Evolutionary conservation across 2,797 vertebrate genomes (phyloP).

Genomic region (Trachurus trachurus): DNA sequence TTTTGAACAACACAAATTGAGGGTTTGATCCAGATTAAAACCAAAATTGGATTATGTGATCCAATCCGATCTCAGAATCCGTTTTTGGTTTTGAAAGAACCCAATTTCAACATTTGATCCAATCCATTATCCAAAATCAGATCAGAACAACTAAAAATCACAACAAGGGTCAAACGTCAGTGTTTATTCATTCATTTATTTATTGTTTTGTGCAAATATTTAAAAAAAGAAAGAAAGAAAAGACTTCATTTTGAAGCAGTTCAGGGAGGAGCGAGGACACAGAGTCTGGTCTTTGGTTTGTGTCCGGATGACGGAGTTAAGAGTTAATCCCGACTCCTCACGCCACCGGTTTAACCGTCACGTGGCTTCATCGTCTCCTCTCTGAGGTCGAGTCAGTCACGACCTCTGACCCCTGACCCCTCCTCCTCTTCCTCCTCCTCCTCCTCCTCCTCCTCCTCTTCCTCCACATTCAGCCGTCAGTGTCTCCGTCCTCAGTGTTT

Average conservation of each 20-base stretch:
- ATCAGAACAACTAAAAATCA: no score
- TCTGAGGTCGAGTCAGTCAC: background rate
- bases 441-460: background rate
- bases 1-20: no score
- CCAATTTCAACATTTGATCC: no score
- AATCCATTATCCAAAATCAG: no score
- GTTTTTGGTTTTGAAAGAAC: no score
- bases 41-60: no score
- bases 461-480: constrained; percentile 4
- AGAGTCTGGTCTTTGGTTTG: no score
- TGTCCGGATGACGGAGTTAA: background rate
- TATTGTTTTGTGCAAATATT: constrained; percentile 36
- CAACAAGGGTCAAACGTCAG: background rate
- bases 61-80: no score
- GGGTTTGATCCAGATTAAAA: no score
- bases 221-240: background rate
- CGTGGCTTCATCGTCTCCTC: background rate
- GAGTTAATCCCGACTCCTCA: background rate
- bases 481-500: background rate
- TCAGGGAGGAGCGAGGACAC: background rate
- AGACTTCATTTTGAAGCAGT: background rate
- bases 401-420: background rate
- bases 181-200: background rate
- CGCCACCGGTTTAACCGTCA: background rate
- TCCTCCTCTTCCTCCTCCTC: background rate